Conservation (phyloP, 2,797 vertebrate species). For the Cetoscarus ocellatus region DNA sequence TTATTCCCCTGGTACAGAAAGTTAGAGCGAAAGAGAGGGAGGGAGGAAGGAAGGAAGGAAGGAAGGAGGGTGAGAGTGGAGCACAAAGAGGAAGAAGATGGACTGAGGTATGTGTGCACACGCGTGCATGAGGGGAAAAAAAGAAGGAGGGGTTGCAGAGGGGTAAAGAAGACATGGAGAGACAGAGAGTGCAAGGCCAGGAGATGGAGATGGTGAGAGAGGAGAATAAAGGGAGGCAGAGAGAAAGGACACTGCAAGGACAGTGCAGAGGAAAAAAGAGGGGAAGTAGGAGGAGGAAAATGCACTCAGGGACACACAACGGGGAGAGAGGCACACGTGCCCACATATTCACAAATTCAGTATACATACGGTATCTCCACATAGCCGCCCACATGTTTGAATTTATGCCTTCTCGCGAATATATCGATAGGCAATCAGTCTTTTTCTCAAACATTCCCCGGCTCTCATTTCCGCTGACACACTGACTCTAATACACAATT, state of each 20-base stretch:
- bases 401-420: constrained; percentile 45
- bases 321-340: constrained; percentile 30
- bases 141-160: neutral
- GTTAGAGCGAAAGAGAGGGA: constrained; percentile 54
- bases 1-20: constrained; percentile 72
- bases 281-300: constrained; percentile 69
- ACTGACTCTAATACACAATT: constrained; percentile 64
- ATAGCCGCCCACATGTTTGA: constrained; percentile 23
- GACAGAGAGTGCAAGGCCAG: constrained; percentile 57
- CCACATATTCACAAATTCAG: constrained; percentile 18
- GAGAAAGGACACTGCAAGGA: constrained; percentile 82
- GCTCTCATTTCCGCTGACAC: constrained; percentile 65
- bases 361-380: constrained; percentile 36
- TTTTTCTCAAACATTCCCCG: constrained; percentile 57
- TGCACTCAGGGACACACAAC: constrained; percentile 67
- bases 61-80: constrained; percentile 9
- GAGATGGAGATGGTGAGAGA: constrained; percentile 72
- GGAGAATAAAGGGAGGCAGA: constrained; percentile 62
- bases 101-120: constrained; percentile 7
- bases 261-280: constrained; percentile 76
- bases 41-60: neutral
- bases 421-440: constrained; percentile 64
- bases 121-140: neutral
- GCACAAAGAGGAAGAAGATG: constrained; percentile 27
- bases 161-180: constrained; percentile 49